These are phyloP conservation scores for Catocala fraxini DNA, from an alignment of 2,888 invertebrate genomes.

Conservation along the genomic window DNA sequence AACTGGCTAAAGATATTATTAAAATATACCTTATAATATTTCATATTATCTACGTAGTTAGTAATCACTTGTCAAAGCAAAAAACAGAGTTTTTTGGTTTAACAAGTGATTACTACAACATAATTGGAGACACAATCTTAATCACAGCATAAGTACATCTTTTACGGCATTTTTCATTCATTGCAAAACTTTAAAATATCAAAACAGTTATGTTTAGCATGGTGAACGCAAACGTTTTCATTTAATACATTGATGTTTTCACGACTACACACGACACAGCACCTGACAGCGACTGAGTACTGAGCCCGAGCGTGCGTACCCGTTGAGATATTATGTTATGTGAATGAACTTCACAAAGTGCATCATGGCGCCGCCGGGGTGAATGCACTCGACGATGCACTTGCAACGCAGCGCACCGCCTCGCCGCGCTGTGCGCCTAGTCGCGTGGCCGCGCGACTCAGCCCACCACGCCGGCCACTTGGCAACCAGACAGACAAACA, in stretches of 20 bases:
- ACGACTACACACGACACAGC: background rate
- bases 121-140: no score
- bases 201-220: no score
- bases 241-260: no score
- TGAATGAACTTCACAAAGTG: slow-evolving; percentile 38
- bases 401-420: slow-evolving; percentile 53
- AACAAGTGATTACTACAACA: no score
- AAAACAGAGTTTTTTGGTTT: no score
- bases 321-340: slow-evolving; percentile 12
- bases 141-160: no score
- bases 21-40: no score
- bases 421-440: slow-evolving; percentile 73
- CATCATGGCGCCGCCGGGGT: slow-evolving; percentile 38
- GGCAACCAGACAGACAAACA: slow-evolving; percentile 76
- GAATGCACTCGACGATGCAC: slow-evolving; percentile 58
- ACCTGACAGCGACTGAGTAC: slow-evolving; percentile 2
- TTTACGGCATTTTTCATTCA: no score
- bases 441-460: slow-evolving; percentile 71
- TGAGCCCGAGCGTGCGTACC: slow-evolving; percentile 6
- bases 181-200: background rate
- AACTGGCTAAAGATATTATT: no score
- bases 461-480: slow-evolving; percentile 79
- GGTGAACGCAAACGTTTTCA: background rate
- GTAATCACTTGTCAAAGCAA: no score
- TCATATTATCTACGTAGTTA: no score